Conservation (phyloP, 30 jellyfish, hydroid and myxozoan species). For the Chrysaora quinquecirrha region DNA sequence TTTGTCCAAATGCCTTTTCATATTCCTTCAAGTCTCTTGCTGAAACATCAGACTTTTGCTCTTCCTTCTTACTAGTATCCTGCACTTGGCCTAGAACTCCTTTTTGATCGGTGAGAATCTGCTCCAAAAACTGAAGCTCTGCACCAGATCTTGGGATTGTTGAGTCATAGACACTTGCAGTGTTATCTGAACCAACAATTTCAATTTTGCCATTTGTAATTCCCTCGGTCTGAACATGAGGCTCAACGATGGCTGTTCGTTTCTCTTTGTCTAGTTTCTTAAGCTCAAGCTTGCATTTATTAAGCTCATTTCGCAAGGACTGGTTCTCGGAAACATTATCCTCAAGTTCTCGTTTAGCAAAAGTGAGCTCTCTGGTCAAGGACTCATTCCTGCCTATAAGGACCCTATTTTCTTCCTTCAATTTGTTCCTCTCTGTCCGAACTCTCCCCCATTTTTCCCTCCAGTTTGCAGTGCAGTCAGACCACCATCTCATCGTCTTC, state of each 20-base stretch:
- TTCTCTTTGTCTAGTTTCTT: constrained; percentile 65
- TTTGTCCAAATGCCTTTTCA: constrained; percentile 69
- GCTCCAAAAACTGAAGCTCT: constrained; percentile 58
- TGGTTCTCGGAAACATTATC: constrained; percentile 60
- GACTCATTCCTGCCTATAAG: constrained; percentile 57
- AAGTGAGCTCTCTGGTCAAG: constrained; percentile 62
- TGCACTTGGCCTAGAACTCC: constrained; percentile 28
- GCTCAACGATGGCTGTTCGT: constrained; percentile 82
- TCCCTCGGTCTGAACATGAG: constrained; percentile 45
- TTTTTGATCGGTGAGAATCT: constrained; percentile 62
- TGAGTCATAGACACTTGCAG: constrained; percentile 54
- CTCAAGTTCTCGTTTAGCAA: constrained; percentile 23
- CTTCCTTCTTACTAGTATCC: constrained; percentile 21
- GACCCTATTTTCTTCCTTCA: constrained; percentile 58
- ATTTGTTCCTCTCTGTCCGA: constrained; percentile 73
- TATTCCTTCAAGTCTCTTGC: constrained; percentile 54
- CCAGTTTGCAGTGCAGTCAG: constrained; percentile 92
- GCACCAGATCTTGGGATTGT: constrained; percentile 71
- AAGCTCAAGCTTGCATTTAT: constrained; percentile 57
- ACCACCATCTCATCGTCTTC: constrained; percentile 91
- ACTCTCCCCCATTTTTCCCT: constrained; percentile 92
- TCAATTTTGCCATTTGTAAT: constrained; percentile 55
- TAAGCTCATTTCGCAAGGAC: constrained; percentile 58
- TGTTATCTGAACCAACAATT: constrained; percentile 21
- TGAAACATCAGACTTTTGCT: constrained; percentile 21